Evolutionary conservation across 1,140 invertebrate species (phyloP), one percentile per base, ranked within the genome.

Genomic region (Amyelois transitella): DNA sequence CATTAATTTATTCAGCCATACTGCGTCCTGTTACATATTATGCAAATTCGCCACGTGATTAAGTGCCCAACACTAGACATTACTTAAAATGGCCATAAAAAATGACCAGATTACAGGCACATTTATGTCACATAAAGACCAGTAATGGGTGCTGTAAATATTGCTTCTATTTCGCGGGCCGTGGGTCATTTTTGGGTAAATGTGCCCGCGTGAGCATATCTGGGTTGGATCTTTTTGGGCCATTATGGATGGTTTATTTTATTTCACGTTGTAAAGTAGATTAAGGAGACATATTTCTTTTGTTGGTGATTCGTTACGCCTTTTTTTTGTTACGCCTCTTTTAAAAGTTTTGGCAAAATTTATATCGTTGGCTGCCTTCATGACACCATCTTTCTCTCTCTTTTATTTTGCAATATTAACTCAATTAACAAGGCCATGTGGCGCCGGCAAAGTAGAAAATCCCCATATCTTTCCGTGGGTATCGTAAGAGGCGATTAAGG

Each of bases 81-180:
- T 64, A 70, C 55, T 74, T 72, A 72, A 77, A 76, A 72, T 62
- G 60, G 63, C 72, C 72, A 65, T 76, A 80, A 80, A 77, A 76
- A 73, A 24, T 62, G 56, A 54, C 55, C 60, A 72, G 68, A 75
- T 69, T 72, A 78, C 66, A 66, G 55, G 67, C 66, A 62, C 66
- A 58, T 75, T 73, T 75, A 58, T 63, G 69, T 67, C 64, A 63
- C 69, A 72, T 72, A 72, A 72, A 72, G 66, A 56, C 62, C 59
- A 53, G 67, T 71, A 67, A 67, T 69, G 63, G 62, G 62, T 53
- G 58, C 50, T 71, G 66, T 73, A 75, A 70, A 74, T 78, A 78
- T 75, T 72, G 69, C 69, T 66, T 65, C 60, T 55, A 64, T 75
- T 72, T 61, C 55, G 54, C 57, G 54, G 55, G 55, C 54, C 43